Evolutionary conservation across 1,140 invertebrate species (phyloP), one percentile per base, ranked within the genome.

Genomic region (Prorops nasuta): DNA sequence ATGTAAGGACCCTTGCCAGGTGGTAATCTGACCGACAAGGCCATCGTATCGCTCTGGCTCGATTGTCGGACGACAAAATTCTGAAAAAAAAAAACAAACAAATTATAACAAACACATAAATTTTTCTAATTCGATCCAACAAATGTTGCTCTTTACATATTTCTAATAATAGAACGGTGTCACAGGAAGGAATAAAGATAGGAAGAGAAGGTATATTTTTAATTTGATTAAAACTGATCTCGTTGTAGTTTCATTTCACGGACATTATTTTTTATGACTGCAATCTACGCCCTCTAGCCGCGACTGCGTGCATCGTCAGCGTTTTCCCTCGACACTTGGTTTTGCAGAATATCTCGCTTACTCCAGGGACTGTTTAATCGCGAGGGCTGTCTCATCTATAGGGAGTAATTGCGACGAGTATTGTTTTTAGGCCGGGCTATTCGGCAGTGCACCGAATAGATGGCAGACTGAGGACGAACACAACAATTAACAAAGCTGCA

Each of bases 61-160:
- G 94, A 96, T 65, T 94, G 90, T 17, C 95, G 84, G 6, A 97
- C 93, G 6, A 97, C 92, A 67, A 97, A 97, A 67, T 91, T 92
- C 91, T 94, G 79, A 75, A 62, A 62, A 51, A 47, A 53, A 56
- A 54, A 38, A 43, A n/a, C n/a, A n/a, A n/a, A n/a, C n/a, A n/a
- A n/a, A n/a, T n/a, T n/a, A n/a, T 58, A 56, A 46, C 15, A 44
- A n/a, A 46, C 18, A 9, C 15, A n/a, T 40, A 15, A 10, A 12
- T 3, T 7, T 1, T 1, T 18, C 22, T 9, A 2, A 38, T 31
- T 6, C 21, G 22, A n/a, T n/a, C 17, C 36, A 47, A n/a, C n/a
- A n/a, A n/a, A 12, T 28, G 6, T 28, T 28, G 24, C 24, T 28
- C 12, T 12, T 7, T 28, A 28, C 24, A 28, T 28, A 28, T 28